These are phyloP conservation scores for Dryobates pubescens DNA, from an alignment of 2,797 vertebrate genomes.

Conservation along the genomic window DNA sequence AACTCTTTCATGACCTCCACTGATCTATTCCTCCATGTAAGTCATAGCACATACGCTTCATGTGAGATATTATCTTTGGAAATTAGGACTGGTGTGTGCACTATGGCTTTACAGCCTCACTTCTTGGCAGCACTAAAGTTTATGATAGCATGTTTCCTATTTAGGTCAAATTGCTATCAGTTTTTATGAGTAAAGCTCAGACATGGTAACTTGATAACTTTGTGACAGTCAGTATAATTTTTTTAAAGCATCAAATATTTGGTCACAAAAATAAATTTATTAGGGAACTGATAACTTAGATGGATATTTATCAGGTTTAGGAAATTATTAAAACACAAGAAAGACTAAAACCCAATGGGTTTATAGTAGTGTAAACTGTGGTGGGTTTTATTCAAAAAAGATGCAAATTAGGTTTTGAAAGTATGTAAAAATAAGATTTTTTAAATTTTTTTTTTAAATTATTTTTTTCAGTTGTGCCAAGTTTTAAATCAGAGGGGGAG, in stretches of 20 bases:
- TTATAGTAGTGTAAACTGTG: neutral
- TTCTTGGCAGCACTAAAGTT: neutral
- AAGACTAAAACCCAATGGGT: neutral
- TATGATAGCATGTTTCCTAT: neutral
- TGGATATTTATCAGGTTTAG: neutral
- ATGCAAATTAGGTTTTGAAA: neutral
- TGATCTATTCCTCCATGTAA: neutral
- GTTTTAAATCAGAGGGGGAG: constrained; percentile 35
- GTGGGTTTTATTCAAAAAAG: neutral
- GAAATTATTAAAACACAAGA: neutral
- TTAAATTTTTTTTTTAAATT: neutral
- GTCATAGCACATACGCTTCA: neutral
- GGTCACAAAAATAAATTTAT: neutral
- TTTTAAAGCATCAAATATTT: neutral
- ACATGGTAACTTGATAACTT: neutral
- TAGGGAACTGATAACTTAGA: neutral
- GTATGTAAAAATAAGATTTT: neutral
- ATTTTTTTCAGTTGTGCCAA: neutral
- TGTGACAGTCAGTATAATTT: neutral
- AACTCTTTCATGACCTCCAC: constrained; percentile 34
- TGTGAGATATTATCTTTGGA: neutral
- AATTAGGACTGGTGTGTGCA: neutral
- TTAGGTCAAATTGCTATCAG: neutral
- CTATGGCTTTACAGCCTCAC: neutral
- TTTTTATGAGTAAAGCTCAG: neutral